Evolutionary conservation across 1,140 invertebrate genomes (phyloP).

Genomic region (Drosophila pectinifera): DNA sequence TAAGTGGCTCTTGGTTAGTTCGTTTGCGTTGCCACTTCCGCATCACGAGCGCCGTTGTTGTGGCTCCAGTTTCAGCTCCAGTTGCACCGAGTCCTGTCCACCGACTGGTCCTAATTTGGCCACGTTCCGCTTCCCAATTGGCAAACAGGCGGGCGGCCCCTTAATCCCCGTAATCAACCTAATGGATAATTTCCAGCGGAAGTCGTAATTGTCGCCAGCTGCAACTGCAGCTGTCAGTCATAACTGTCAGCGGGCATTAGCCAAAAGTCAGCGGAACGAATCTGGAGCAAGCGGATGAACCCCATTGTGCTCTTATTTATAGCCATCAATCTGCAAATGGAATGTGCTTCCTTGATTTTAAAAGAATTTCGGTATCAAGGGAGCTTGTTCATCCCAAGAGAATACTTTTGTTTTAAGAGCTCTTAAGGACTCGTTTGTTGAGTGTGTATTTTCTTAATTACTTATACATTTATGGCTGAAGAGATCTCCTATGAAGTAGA

Average conservation of each 20-base stretch:
- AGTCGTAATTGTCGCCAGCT: conserved; percentile 34
- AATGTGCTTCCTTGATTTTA: conserved; percentile 2
- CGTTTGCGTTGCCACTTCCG: conserved; percentile 77
- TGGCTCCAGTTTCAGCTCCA: conserved; percentile 11
- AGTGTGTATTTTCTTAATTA: not conserved
- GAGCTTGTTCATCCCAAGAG: not conserved
- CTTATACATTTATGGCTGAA: not conserved
- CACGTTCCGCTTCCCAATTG: conserved; percentile 71
- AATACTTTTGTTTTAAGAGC: not conserved
- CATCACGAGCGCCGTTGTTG: conserved; percentile 51
- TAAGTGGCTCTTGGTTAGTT: conserved; percentile 83
- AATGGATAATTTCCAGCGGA: conserved; percentile 48
- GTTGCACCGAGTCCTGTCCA: conserved; percentile 58
- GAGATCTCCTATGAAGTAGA: not conserved
- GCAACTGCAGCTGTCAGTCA: conserved; percentile 30
- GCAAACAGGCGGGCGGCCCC: conserved; percentile 57
- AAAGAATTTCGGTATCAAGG: conserved; percentile 1
- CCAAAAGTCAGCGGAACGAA: conserved; percentile 38
- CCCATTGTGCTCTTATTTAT: conserved; percentile 26
- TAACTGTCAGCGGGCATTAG: conserved; percentile 41
- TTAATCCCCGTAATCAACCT: conserved; percentile 53
- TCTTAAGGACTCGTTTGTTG: not conserved
- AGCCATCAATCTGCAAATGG: conserved; percentile 31
- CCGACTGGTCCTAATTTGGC: conserved; percentile 66
- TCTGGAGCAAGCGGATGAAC: conserved; percentile 9